These are phyloP conservation scores for Megalurothrips usitatus DNA, from an alignment of 2,888 invertebrate genomes.

Conservation along the genomic window DNA sequence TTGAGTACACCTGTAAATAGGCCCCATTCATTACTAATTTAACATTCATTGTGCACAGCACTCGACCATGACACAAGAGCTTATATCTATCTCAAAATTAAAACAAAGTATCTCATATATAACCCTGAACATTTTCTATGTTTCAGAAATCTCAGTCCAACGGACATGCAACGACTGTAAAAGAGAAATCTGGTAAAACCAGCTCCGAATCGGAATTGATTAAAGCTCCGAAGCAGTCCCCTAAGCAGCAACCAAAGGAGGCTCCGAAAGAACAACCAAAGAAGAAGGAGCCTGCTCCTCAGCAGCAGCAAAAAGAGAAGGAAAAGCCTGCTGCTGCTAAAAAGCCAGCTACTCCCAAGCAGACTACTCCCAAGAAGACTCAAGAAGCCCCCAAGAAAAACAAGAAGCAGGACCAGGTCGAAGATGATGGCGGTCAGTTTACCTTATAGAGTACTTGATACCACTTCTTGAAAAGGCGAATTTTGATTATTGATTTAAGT, in stretches of 20 bases:
- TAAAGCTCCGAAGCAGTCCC: constrained; percentile 35
- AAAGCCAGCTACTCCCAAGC: constrained; percentile 38
- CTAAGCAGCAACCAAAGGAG: constrained; percentile 27
- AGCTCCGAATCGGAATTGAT: constrained; percentile 35
- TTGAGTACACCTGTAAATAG: too few species aligned
- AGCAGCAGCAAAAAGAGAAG: constrained; percentile 36
- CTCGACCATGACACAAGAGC: neutral
- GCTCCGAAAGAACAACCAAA: constrained; percentile 31
- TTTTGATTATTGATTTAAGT: neutral
- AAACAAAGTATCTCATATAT: neutral
- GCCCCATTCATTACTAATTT: too few species aligned
- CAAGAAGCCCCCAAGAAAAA: constrained; percentile 32
- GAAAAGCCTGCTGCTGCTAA: constrained; percentile 38
- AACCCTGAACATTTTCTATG: constrained; percentile 28
- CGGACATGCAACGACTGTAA: constrained; percentile 41
- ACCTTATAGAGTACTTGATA: too few species aligned
- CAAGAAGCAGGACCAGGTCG: constrained; percentile 33
- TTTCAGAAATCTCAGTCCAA: constrained; percentile 41
- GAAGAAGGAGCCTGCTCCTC: constrained; percentile 34
- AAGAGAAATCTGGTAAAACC: constrained; percentile 37
- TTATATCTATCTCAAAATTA: neutral
- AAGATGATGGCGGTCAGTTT: constrained; percentile 28
- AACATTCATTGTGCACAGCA: too few species aligned
- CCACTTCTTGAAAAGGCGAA: neutral
- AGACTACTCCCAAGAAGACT: constrained; percentile 37